Percentiles rank a stretch among this genome's conserved stretches.
These are phyloP conservation scores for Aphodius granarius DNA, from an alignment of 2,888 invertebrate genomes.

Conservation along the genomic window DNA sequence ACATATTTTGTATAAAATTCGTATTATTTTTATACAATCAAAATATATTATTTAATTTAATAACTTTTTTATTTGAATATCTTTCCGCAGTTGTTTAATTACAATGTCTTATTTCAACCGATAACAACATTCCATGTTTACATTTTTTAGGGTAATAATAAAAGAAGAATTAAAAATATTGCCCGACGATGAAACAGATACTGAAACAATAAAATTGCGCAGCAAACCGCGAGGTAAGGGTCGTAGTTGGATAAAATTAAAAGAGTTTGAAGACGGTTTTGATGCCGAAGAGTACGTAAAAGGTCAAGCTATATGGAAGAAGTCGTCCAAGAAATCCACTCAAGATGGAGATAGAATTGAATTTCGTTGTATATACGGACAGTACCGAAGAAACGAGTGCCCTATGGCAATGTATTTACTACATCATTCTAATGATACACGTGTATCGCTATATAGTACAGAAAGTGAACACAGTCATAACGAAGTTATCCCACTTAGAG, in stretches of 20 bases:
- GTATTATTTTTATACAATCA: background rate
- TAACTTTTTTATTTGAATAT: background rate
- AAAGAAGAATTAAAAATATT: background rate
- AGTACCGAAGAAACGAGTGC: background rate
- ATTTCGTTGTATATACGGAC: background rate
- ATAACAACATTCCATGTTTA: no score
- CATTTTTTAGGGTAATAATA: background rate
- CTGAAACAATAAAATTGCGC: background rate
- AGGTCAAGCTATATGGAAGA: background rate
- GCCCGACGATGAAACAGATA: background rate
- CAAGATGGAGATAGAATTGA: background rate
- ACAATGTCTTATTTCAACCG: no score
- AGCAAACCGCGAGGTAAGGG: background rate
- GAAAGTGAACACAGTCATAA: background rate
- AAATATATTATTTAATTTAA: background rate
- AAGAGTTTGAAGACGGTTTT: background rate
- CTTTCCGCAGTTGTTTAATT: background rate
- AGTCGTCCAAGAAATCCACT: background rate
- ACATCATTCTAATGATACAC: background rate
- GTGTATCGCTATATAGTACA: background rate
- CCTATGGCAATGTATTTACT: background rate
- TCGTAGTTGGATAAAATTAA: background rate
- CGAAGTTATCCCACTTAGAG: background rate
- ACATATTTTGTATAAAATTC: background rate
- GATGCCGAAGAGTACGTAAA: background rate